Percentiles rank a stretch among this genome's conserved stretches.
Evolutionary conservation across 2,797 vertebrate species (phyloP).

Genomic region (Acipenser transmontanus): DNA sequence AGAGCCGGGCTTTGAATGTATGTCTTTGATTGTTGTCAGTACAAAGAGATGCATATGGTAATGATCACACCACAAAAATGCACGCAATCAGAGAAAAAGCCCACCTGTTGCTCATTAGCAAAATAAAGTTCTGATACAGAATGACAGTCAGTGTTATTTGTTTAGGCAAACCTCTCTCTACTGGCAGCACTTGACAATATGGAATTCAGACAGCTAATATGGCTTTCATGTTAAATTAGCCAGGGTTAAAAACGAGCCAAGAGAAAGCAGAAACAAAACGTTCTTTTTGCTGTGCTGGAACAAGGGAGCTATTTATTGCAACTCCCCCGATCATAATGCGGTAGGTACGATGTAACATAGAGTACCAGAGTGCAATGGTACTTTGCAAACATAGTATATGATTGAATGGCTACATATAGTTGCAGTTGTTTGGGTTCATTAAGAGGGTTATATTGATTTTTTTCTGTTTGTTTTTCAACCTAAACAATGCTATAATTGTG

Average conservation of each 20-base stretch:
- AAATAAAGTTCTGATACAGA: slow-evolving; percentile 43
- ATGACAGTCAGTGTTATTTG: slow-evolving; percentile 49
- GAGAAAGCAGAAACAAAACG: slow-evolving; percentile 44
- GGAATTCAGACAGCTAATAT: slow-evolving; percentile 40
- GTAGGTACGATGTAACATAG: slow-evolving; percentile 37
- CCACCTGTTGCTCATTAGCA: slow-evolving; percentile 54
- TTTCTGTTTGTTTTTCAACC: not conserved
- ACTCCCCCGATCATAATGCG: slow-evolving; percentile 36
- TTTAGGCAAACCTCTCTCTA: slow-evolving; percentile 39
- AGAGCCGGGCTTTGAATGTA: slow-evolving; percentile 9
- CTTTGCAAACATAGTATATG: slow-evolving; percentile 19
- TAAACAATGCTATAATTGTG: slow-evolving; percentile 33
- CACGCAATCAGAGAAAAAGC: slow-evolving; percentile 29
- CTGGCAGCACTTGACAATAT: slow-evolving; percentile 51
- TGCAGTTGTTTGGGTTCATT: slow-evolving; percentile 20
- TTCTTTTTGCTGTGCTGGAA: slow-evolving; percentile 41
- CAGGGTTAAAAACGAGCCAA: slow-evolving; percentile 40
- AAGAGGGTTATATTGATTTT: slow-evolving; percentile 7
- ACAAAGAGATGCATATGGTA: slow-evolving; percentile 26
- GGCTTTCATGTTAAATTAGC: slow-evolving; percentile 50
- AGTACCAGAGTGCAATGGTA: slow-evolving; percentile 19
- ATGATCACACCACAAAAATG: slow-evolving; percentile 37
- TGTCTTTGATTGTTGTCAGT: slow-evolving; percentile 22
- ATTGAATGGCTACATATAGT: slow-evolving; percentile 29
- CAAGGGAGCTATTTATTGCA: slow-evolving; percentile 32